Percentiles rank a stretch among this genome's conserved stretches.
Evolutionary conservation across 2,113 vertebrate genomes (phyloP).

Genomic region (Hyperoodon ampullatus): DNA sequence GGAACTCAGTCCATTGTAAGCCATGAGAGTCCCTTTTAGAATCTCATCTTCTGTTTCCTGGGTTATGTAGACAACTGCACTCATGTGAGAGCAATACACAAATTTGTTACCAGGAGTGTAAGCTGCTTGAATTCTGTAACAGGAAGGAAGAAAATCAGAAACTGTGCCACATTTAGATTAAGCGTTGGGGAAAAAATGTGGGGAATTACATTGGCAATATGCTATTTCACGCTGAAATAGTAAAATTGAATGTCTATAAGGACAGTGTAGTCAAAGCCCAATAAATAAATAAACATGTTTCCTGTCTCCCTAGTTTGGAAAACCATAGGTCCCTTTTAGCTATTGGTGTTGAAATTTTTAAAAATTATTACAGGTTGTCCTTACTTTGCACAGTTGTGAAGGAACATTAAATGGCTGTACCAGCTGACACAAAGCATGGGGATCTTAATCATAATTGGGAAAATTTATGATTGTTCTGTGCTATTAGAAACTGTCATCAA

Average conservation of each 20-base stretch:
- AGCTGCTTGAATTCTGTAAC: constrained; percentile 54
- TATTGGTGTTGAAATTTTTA: neutral
- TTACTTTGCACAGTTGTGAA: neutral
- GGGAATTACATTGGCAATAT: neutral
- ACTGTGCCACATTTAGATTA: constrained; percentile 60
- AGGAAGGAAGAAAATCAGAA: constrained; percentile 69
- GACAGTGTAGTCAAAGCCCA: neutral
- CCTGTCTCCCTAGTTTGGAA: neutral
- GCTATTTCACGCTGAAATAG: neutral
- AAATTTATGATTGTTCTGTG: neutral
- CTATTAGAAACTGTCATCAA: neutral
- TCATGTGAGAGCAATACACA: constrained; percentile 61
- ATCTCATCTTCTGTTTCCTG: constrained; percentile 72
- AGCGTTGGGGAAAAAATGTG: neutral
- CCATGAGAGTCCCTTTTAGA: constrained; percentile 60
- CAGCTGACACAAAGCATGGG: neutral
- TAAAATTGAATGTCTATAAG: constrained; percentile 9
- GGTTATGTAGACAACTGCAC: constrained; percentile 72
- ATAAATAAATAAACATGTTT: neutral
- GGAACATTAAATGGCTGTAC: neutral
- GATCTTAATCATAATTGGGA: neutral
- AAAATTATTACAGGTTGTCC: neutral
- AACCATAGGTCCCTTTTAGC: neutral
- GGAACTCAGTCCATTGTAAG: constrained; percentile 12
- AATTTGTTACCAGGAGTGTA: constrained; percentile 60